Evolutionary conservation across 2,888 invertebrate genomes (phyloP), one percentile per base, ranked within the genome.

Genomic region (Amiota mariae): DNA sequence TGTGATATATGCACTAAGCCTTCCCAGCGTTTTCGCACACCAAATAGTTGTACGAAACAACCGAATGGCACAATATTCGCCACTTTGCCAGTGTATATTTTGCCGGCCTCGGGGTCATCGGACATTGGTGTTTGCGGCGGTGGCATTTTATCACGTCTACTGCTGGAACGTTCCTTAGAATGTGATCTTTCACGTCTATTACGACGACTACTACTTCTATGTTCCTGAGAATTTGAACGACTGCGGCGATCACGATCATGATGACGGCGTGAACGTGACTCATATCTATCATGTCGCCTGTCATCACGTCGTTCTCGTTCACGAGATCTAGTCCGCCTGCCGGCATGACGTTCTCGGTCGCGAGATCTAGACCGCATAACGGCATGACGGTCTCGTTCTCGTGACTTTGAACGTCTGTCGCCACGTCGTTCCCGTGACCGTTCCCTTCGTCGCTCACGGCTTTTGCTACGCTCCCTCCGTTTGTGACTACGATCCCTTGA

Each of bases 1-100:
- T 98, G 96, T 0, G 99, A 99, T 83, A 99, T 98, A 87, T 99
- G 99, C 1, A 98, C 98, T 0, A 99, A 91, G 0, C 99, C 99
- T 89, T 99, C 99, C 94, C 96, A 96, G 61, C 95, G 92, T 80
- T 95, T 94, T 68, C 94, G 92, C 67, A 99, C 91, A 0, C 98
- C 98, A 86, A 98, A 97, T 24, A 99, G 91, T 90, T 98, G 97
- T 0, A 98, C 97, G 89, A 99, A 99, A 88, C 98, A 98, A 1
- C 99, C 99, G 90, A 99, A 99, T n/a, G 96, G 95, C 71, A 98
- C 97, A 79, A 98, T 96, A 85, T 97, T 98, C 0, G 97, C 96
- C 0, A 99, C 97, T 90, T 96, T 95, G 0, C 98, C 99, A 77
- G 93, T 93, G 88, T 98, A 99, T 80, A 99, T 97, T 85, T 95